These are phyloP conservation scores for Venusia cambrica DNA, from an alignment of 2,888 invertebrate genomes.

Conservation along the genomic window DNA sequence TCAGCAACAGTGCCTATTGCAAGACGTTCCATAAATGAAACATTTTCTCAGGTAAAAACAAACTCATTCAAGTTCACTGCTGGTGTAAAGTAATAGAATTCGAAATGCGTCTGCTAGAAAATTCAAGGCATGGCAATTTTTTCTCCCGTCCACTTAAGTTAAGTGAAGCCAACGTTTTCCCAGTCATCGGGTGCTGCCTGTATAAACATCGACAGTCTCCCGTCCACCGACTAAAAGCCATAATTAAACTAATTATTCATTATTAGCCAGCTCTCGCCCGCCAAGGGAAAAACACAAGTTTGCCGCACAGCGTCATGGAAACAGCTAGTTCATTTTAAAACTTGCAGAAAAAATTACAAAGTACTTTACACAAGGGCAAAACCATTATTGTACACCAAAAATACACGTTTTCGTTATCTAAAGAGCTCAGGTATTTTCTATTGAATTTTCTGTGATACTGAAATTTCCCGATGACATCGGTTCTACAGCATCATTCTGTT, in stretches of 20 bases:
- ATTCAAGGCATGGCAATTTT: constrained; percentile 14
- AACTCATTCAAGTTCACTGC: no score
- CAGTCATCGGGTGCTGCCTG: constrained; percentile 25
- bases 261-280: constrained; percentile 63
- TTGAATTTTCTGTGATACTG: no score
- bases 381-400: no score
- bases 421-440: no score
- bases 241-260: constrained; percentile 77
- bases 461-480: no score
- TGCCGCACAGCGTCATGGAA: constrained; percentile 7
- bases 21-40: no score
- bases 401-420: no score
- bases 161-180: constrained; percentile 27
- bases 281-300: constrained; percentile 56
- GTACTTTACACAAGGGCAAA: no score
- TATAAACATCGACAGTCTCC: constrained; percentile 42
- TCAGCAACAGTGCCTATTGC: no score
- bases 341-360: no score
- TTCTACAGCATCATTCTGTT: no score
- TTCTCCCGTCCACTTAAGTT: constrained; percentile 19
- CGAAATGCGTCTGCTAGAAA: constrained; percentile 16
- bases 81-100: constrained; percentile 8
- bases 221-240: constrained; percentile 57
- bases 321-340: constrained; percentile 4
- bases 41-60: no score